These are phyloP conservation scores for Nyleta sp. DNA, from an alignment of 2,888 invertebrate genomes.

Conservation along the genomic window DNA sequence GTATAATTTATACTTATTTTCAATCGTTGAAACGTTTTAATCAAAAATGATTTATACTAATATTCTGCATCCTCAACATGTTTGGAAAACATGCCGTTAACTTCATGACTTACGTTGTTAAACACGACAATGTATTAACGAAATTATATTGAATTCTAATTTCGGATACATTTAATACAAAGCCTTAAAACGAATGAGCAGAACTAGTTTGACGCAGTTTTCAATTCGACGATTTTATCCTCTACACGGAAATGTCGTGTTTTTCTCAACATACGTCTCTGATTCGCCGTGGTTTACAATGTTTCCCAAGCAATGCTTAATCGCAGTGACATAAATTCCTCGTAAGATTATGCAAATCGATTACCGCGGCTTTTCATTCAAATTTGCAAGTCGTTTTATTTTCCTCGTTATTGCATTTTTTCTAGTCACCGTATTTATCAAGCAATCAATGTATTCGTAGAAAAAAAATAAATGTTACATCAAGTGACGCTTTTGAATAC, in stretches of 20 bases:
- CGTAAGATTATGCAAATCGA: slow-evolving; percentile 55
- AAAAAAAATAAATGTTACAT: neutral
- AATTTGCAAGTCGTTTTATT: slow-evolving; percentile 31
- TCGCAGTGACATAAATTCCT: slow-evolving; percentile 61
- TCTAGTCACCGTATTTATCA: neutral
- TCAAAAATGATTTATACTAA: no score
- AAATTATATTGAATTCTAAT: no score
- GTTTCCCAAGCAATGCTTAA: slow-evolving; percentile 58
- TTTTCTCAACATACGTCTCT: slow-evolving; percentile 67
- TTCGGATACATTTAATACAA: neutral
- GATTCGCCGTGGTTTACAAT: slow-evolving; percentile 65
- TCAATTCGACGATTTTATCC: slow-evolving; percentile 73
- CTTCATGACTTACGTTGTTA: no score
- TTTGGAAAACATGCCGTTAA: no score
- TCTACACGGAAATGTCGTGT: slow-evolving; percentile 75
- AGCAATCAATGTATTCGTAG: neutral
- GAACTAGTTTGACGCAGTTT: slow-evolving; percentile 69
- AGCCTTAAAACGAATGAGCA: neutral
- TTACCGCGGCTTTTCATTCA: slow-evolving; percentile 29
- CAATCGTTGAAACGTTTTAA: no score
- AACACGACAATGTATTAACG: no score
- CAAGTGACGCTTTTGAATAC: neutral
- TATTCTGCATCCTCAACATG: no score
- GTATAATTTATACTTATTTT: no score
- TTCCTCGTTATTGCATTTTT: slow-evolving; percentile 6